These are phyloP conservation scores for Coelopa pilipes DNA, from an alignment of 2,888 invertebrate species.

Conservation along the genomic window DNA sequence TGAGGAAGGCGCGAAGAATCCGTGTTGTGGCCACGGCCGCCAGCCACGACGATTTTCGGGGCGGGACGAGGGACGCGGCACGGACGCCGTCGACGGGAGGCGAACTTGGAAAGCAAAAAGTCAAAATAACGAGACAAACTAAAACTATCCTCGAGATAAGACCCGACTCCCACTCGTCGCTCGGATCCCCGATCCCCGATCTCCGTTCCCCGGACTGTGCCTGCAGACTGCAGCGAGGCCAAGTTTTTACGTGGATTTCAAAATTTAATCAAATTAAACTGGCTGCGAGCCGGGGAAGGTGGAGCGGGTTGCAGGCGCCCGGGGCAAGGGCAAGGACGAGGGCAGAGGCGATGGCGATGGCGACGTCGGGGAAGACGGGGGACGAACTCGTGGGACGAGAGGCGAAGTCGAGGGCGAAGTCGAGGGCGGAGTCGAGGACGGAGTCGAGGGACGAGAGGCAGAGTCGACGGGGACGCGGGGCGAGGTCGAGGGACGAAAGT, in stretches of 20 bases:
- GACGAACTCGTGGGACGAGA: not conserved
- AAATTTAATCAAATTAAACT: constrained; percentile 63
- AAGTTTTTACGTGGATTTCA: constrained; percentile 61
- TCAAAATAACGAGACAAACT: constrained; percentile 23
- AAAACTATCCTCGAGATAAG: constrained; percentile 13
- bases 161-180: constrained; percentile 12
- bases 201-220: constrained; percentile 36
- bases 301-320: constrained; percentile 20
- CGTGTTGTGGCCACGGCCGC: no score
- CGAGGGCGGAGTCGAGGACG: not conserved
- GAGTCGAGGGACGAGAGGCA: no score
- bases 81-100: no score
- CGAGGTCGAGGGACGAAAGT: constrained; percentile 11
- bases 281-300: constrained; percentile 53
- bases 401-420: not conserved
- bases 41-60: no score
- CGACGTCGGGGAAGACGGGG: constrained; percentile 9
- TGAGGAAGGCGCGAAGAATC: no score
- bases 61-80: no score
- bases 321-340: not conserved
- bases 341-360: not conserved
- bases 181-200: constrained; percentile 36
- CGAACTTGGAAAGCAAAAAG: not conserved
- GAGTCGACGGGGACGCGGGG: no score
- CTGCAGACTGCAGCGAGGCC: constrained; percentile 48